Conservation (phyloP, 1,140 invertebrate genomes). For the Bradysia coprophila region DNA sequence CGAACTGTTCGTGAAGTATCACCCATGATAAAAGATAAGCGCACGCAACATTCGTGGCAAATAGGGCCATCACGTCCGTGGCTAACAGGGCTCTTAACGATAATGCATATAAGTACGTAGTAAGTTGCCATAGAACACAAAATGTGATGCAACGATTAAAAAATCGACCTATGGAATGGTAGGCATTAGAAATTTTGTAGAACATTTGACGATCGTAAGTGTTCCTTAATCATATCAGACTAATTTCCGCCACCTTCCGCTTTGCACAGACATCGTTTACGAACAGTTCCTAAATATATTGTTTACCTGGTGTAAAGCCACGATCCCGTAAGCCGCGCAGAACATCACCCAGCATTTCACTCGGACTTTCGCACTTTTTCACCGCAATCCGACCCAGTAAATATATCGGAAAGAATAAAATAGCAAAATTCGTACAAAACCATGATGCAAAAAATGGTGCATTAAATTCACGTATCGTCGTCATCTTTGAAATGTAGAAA, state of each 20-base stretch:
- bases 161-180: slow-evolving; percentile 64
- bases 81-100: slow-evolving; percentile 67
- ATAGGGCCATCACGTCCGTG: slow-evolving; percentile 81
- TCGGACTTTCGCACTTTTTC: slow-evolving; percentile 51
- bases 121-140: slow-evolving; percentile 78
- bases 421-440: slow-evolving; percentile 86
- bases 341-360: slow-evolving; percentile 56
- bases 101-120: slow-evolving; percentile 81
- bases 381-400: slow-evolving; percentile 48
- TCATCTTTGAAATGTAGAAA: slow-evolving; percentile 3
- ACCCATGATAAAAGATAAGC: slow-evolving; percentile 92
- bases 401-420: slow-evolving; percentile 81
- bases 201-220: no score
- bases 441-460: slow-evolving; percentile 88
- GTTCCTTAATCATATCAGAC: no score
- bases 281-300: no score
- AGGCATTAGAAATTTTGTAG: no score
- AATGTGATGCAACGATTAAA: slow-evolving; percentile 70
- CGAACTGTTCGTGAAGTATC: slow-evolving; percentile 89
- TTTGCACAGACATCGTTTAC: no score
- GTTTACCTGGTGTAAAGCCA: slow-evolving; percentile 62
- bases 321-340: slow-evolving; percentile 69
- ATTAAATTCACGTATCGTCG: slow-evolving; percentile 28
- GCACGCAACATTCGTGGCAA: slow-evolving; percentile 82
- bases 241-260: no score